These are phyloP conservation scores for Tetanocera ferruginea DNA, from an alignment of 2,888 invertebrate genomes.

Conservation along the genomic window DNA sequence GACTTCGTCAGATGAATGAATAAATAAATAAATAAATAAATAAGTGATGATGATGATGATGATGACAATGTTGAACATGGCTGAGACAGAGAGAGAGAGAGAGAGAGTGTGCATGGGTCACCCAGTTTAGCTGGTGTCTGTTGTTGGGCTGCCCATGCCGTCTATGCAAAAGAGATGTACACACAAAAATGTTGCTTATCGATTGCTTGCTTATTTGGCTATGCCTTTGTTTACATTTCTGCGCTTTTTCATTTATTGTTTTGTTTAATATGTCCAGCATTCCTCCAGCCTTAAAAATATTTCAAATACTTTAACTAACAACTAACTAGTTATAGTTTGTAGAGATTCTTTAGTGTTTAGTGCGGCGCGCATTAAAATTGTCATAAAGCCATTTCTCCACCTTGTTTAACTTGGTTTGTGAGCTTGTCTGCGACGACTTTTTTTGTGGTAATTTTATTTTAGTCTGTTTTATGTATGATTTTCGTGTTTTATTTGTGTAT, in stretches of 20 bases:
- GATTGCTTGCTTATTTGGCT: neutral
- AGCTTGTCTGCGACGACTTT: neutral
- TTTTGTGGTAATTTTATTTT: too few species aligned
- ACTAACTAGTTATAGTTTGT: neutral
- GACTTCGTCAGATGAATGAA: neutral
- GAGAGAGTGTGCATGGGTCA: too few species aligned
- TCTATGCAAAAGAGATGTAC: too few species aligned
- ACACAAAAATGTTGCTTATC: neutral
- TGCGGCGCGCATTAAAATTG: neutral
- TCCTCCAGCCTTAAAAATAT: slow-evolving; percentile 12
- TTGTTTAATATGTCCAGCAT: slow-evolving; percentile 6
- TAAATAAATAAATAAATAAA: neutral
- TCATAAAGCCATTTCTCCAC: neutral
- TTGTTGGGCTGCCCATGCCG: too few species aligned
- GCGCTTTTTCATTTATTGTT: neutral
- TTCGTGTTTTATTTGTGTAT: neutral
- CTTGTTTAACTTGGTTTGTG: slow-evolving; percentile 13
- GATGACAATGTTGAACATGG: neutral
- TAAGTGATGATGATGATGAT: slow-evolving; percentile 6
- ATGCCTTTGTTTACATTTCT: slow-evolving; percentile 10
- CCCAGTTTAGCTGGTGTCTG: too few species aligned
- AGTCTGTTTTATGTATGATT: neutral
- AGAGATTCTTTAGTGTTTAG: neutral
- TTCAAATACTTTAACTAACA: neutral
- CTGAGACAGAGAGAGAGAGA: neutral